phyloP scores from a whole-genome alignment of 2,888 invertebrate species.

The Stenodema calcarata region DNA sequence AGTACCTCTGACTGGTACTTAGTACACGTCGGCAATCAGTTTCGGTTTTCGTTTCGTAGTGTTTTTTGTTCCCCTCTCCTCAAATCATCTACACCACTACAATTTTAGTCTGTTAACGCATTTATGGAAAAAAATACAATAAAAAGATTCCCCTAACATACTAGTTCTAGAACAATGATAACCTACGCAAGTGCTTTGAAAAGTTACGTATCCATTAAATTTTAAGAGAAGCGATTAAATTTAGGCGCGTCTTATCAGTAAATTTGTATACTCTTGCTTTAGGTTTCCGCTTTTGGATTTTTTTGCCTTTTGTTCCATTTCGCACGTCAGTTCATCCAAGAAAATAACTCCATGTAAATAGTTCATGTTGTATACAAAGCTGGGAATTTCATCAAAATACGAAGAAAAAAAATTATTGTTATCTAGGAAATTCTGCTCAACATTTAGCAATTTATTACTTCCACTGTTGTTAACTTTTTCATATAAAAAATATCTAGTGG shows the following conservation, averaged over 20 bases:
- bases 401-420: slow-evolving; percentile 30
- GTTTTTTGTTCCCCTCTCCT: background rate
- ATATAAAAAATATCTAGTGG: slow-evolving; percentile 15
- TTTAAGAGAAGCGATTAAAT: background rate
- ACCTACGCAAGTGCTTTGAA: background rate
- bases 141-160: background rate
- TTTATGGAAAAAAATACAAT: background rate
- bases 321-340: background rate
- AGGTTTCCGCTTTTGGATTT: background rate
- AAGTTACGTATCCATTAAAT: background rate
- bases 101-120: background rate
- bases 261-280: background rate
- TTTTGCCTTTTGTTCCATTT: background rate
- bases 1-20: background rate
- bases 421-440: slow-evolving; percentile 48
- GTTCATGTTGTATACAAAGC: background rate
- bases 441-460: slow-evolving; percentile 41
- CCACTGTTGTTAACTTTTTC: slow-evolving; percentile 37
- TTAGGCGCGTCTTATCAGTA: background rate
- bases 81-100: background rate
- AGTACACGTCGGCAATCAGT: background rate
- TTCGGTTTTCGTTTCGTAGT: background rate
- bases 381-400: background rate
- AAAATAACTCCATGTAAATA: background rate
- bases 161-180: background rate